Evolutionary conservation across 2,888 invertebrate genomes (phyloP), one percentile per base, ranked within the genome.

Genomic region (Rhogogaster chlorosoma): DNA sequence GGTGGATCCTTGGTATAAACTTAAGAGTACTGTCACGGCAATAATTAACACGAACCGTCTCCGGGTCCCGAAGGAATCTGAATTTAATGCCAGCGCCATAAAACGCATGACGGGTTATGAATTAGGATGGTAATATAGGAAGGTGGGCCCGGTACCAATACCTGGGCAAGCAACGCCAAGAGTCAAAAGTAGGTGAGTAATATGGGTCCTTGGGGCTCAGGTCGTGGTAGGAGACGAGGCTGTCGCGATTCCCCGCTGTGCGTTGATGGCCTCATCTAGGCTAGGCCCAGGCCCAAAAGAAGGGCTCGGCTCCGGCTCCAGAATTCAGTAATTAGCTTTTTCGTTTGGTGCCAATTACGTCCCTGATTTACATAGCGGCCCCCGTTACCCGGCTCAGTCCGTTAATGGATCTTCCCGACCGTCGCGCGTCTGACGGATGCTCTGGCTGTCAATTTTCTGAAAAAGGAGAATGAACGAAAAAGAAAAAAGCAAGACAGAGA

Each of bases 161-260:
- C 38, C 78, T 83, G 82, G 49, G 29, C 64, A 42, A 53, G 53
- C 36, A 83, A 67, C 84, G 85, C 84, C 80, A 45, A 71, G 85
- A 89, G 90, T 90, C 89, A 92, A 90, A 92, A 90, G 91, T 89
- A 91, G 91, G 92, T 93, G 93, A 93, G 91, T 93, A 93, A 93
- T 93, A 92, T 92, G 90, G 90, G 90, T 90, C 90, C 89, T 88
- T 86, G 86, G 90, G 87, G 87, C 88, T 86, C 67, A 61, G 67
- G 83, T 42, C 67, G 83, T 67, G 83, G 83, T 29, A 70, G 89
- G 88, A 90, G 91, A 92, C 91, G 90, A 90, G 92, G 92, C 92
- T 93, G 92, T 93, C 93, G 92, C 92, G 92, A 90, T 90, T 89
- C 90, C 93, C 93, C 87, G 93, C 93, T 93, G 93, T 86, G 93